These are phyloP conservation scores for Austrofundulus limnaeus DNA, from an alignment of 2,113 vertebrate genomes.

Conservation along the genomic window DNA sequence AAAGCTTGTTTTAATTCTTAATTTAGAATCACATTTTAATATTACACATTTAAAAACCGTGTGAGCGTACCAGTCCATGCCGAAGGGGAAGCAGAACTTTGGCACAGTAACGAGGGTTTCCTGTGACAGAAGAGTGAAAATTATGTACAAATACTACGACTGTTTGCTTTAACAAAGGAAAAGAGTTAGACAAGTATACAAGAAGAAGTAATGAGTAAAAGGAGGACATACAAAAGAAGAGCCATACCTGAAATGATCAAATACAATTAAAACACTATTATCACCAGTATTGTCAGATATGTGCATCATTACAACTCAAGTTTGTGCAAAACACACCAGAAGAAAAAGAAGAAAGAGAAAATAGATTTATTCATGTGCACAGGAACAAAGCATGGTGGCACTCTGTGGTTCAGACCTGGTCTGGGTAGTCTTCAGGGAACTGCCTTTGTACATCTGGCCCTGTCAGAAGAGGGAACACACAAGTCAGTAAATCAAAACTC, in stretches of 20 bases:
- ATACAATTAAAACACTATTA: not conserved
- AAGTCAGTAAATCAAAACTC: slow-evolving; percentile 30
- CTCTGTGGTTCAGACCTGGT: slow-evolving; percentile 85
- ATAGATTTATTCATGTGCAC: too few species aligned
- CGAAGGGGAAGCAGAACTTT: slow-evolving; percentile 98
- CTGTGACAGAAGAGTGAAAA: slow-evolving; percentile 73
- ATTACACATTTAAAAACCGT: too few species aligned
- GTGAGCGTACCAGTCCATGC: slow-evolving; percentile 87
- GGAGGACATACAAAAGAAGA: not conserved
- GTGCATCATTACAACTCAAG: not conserved
- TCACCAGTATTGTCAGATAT: not conserved
- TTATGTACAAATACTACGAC: not conserved
- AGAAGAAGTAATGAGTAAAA: not conserved
- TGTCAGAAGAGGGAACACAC: slow-evolving; percentile 87
- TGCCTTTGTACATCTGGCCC: slow-evolving; percentile 90
- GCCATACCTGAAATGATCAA: not conserved
- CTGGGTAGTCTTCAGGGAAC: slow-evolving; percentile 94
- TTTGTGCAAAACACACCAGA: not conserved
- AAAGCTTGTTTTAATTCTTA: too few species aligned
- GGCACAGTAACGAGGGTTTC: slow-evolving; percentile 95
- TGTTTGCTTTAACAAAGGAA: not conserved
- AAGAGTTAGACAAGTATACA: not conserved
- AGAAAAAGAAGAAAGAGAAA: too few species aligned
- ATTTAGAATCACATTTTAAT: too few species aligned
- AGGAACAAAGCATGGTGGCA: not conserved